Percentiles rank a stretch among this genome's conserved stretches.
phyloP scores from a whole-genome alignment of 2,113 vertebrate genomes.

The Lepisosteus osseus region DNA sequence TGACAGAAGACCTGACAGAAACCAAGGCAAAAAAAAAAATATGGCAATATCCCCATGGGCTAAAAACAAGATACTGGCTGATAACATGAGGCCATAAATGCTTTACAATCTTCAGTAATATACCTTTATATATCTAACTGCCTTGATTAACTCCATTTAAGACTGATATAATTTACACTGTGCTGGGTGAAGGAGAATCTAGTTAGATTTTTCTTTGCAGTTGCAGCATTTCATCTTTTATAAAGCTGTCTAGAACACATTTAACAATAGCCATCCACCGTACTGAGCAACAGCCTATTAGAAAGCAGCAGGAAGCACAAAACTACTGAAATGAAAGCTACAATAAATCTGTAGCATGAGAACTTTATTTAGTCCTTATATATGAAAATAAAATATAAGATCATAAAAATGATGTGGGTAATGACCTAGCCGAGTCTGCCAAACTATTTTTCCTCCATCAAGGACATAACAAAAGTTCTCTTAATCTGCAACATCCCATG shows the following conservation, averaged over 20 bases:
- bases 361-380: conserved; percentile 4
- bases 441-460: conserved; percentile 14
- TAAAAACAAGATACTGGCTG: not conserved
- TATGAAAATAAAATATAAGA: not conserved
- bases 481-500: conserved; percentile 13
- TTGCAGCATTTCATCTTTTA: too few species aligned
- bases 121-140: not conserved
- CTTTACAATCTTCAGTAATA: conserved; percentile 13
- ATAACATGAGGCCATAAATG: conserved; percentile 10
- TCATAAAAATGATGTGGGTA: conserved; percentile 1
- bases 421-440: conserved; percentile 1
- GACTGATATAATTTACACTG: conserved; percentile 2
- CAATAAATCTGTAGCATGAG: too few species aligned
- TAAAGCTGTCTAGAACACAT: too few species aligned
- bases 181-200: not conserved
- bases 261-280: too few species aligned
- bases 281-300: too few species aligned
- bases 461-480: conserved; percentile 11
- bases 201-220: not conserved
- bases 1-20: conserved; percentile 1
- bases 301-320: not conserved
- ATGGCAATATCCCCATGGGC: not conserved
- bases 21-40: not conserved
- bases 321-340: not conserved
- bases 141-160: conserved; percentile 1